Evolutionary conservation across 2,888 invertebrate species (phyloP).

Genomic region (Toxonevra muliebris): DNA sequence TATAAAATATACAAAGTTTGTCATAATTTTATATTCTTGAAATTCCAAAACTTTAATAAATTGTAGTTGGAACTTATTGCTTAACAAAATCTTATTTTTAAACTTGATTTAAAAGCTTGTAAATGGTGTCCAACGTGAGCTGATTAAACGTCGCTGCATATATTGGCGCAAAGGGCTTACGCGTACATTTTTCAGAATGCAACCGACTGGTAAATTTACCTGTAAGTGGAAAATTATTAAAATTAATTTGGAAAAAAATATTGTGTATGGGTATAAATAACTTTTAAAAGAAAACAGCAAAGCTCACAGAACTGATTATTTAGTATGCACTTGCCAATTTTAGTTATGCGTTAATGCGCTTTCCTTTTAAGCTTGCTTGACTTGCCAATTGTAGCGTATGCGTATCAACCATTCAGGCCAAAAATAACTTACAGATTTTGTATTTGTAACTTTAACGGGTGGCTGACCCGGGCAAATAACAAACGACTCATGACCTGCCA

Average conservation of each 20-base stretch:
- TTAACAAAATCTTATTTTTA: neutral
- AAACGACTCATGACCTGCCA: constrained; percentile 58
- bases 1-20: too few relatives aligned
- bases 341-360: neutral
- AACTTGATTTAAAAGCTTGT: constrained; percentile 26
- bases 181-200: constrained; percentile 61
- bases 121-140: constrained; percentile 44
- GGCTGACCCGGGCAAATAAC: constrained; percentile 60
- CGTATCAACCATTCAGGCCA: constrained; percentile 45
- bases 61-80: too few relatives aligned
- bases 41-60: too few relatives aligned
- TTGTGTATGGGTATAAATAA: too few relatives aligned
- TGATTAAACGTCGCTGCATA: constrained; percentile 42
- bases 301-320: neutral
- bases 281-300: constrained; percentile 6
- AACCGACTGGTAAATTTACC: constrained; percentile 61
- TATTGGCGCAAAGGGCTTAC: constrained; percentile 36
- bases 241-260: too few relatives aligned
- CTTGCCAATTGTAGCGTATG: constrained; percentile 41
- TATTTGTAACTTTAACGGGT: constrained; percentile 58
- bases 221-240: constrained; percentile 32
- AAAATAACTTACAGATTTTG: constrained; percentile 61
- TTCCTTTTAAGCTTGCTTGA: constrained; percentile 29
- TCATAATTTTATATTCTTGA: too few relatives aligned
- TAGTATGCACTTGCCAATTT: neutral